phyloP scores from a whole-genome alignment of 2,797 vertebrate genomes.

The Huso huso region DNA sequence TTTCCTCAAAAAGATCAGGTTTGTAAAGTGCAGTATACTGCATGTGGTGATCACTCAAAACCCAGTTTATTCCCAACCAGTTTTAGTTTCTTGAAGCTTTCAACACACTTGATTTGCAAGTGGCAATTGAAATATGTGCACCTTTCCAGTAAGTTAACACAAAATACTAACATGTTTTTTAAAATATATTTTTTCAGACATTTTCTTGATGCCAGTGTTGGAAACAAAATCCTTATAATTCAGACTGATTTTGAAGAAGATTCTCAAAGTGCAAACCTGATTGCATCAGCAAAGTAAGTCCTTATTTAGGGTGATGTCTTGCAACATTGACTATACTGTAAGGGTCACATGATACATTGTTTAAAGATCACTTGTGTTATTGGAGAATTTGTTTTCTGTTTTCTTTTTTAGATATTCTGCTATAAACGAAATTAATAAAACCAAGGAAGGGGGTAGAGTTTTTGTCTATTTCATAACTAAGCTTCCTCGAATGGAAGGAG shows the following conservation, averaged over 20 bases:
- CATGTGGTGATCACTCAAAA: too few relatives aligned
- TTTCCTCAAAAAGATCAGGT: constrained; percentile 84
- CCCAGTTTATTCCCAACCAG: too few relatives aligned
- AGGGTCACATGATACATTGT: too few relatives aligned
- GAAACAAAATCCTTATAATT: constrained; percentile 76
- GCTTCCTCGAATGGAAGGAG: constrained; percentile 77
- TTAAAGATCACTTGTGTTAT: too few relatives aligned
- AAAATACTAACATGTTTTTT: too few relatives aligned
- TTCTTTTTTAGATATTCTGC: constrained; percentile 67
- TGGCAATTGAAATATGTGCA: too few relatives aligned
- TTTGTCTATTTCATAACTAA: constrained; percentile 87
- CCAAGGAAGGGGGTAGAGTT: constrained; percentile 42
- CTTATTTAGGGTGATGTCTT: background rate
- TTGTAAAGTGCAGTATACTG: constrained; percentile 22
- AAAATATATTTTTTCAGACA: constrained; percentile 45
- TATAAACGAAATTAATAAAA: constrained; percentile 85
- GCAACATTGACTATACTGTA: too few relatives aligned
- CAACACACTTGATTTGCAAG: too few relatives aligned
- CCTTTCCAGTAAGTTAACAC: too few relatives aligned
- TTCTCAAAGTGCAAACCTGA: constrained; percentile 70
- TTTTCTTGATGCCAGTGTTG: constrained; percentile 48
- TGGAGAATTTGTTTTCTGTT: background rate
- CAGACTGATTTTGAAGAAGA: constrained; percentile 82
- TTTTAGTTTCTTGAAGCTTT: too few relatives aligned
- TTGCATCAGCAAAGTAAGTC: constrained; percentile 84